Conservation (phyloP, 2,113 vertebrate genomes). For the Plotosus lineatus region DNA sequence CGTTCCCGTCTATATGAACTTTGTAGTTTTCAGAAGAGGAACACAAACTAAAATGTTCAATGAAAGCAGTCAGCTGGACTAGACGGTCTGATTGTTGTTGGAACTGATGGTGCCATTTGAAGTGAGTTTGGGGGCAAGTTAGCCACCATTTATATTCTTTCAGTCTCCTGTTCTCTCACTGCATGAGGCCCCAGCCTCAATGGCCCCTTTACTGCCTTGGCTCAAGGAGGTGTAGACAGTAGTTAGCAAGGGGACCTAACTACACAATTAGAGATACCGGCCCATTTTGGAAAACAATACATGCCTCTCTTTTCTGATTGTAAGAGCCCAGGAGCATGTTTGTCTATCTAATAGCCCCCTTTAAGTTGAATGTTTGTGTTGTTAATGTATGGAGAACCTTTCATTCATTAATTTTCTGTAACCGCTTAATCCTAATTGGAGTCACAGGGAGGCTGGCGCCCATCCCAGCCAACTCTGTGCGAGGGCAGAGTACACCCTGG, state of each 20-base stretch:
- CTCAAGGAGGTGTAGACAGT: slow-evolving; percentile 66
- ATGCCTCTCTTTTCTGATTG: slow-evolving; percentile 60
- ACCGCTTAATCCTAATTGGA: too few species aligned
- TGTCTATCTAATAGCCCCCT: slow-evolving; percentile 67
- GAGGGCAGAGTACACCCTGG: too few species aligned
- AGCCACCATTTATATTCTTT: slow-evolving; percentile 10
- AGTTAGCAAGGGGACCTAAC: slow-evolving; percentile 70
- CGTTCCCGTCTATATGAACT: slow-evolving; percentile 10
- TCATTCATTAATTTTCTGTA: slow-evolving; percentile 58
- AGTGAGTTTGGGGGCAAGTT: background rate
- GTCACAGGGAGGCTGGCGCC: too few species aligned
- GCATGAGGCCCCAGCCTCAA: slow-evolving; percentile 53
- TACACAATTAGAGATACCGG: slow-evolving; percentile 71
- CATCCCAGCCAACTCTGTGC: too few species aligned
- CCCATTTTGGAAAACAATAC: slow-evolving; percentile 77
- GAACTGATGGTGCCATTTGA: slow-evolving; percentile 34
- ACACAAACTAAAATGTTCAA: background rate
- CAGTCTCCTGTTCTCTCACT: slow-evolving; percentile 26
- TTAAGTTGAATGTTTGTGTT: slow-evolving; percentile 72
- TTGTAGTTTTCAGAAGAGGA: background rate
- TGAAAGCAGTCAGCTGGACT: slow-evolving; percentile 1
- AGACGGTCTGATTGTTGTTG: slow-evolving; percentile 25
- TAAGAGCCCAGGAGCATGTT: slow-evolving; percentile 65
- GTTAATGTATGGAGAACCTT: slow-evolving; percentile 62
- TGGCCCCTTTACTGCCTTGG: slow-evolving; percentile 58